Conservation (phyloP, 2,888 invertebrate genomes). For the Phyto melanocephala region DNA sequence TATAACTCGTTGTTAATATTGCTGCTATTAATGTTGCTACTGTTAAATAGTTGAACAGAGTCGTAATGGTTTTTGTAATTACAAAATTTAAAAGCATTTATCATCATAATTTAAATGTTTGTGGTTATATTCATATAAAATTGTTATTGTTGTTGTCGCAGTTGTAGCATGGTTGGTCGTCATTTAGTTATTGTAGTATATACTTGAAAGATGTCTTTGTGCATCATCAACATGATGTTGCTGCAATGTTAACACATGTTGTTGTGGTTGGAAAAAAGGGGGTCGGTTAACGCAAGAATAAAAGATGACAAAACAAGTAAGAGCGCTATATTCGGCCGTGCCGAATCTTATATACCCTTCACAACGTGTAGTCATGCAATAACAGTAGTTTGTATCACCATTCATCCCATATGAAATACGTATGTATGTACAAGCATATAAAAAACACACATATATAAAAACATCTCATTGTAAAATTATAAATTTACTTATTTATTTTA, state of each 20-base stretch:
- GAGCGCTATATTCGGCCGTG: too few species aligned
- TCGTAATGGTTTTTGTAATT: constrained; percentile 59
- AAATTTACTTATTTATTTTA: too few species aligned
- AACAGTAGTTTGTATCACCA: too few species aligned
- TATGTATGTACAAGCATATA: too few species aligned
- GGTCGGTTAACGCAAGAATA: constrained; percentile 37
- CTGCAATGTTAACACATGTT: constrained; percentile 63
- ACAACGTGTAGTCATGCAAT: too few species aligned
- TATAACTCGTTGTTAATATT: background rate
- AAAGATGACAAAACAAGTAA: constrained; percentile 7
- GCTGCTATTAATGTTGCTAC: background rate
- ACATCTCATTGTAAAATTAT: too few species aligned
- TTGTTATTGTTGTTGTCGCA: background rate
- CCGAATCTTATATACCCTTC: too few species aligned
- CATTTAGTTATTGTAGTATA: constrained; percentile 15
- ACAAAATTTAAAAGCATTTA: constrained; percentile 58
- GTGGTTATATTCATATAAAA: constrained; percentile 33
- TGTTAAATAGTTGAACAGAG: constrained; percentile 42
- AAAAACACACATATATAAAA: too few species aligned
- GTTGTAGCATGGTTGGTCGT: constrained; percentile 1
- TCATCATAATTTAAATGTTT: constrained; percentile 60
- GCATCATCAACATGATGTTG: constrained; percentile 54
- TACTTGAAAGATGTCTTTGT: constrained; percentile 44
- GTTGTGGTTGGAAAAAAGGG: constrained; percentile 59
- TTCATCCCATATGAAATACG: too few species aligned